A percentile compares a stretch with the other conserved stretches of the same genome.
These are phyloP conservation scores for Theocolax elegans DNA, from an alignment of 1,140 invertebrate species.

Conservation along the genomic window DNA sequence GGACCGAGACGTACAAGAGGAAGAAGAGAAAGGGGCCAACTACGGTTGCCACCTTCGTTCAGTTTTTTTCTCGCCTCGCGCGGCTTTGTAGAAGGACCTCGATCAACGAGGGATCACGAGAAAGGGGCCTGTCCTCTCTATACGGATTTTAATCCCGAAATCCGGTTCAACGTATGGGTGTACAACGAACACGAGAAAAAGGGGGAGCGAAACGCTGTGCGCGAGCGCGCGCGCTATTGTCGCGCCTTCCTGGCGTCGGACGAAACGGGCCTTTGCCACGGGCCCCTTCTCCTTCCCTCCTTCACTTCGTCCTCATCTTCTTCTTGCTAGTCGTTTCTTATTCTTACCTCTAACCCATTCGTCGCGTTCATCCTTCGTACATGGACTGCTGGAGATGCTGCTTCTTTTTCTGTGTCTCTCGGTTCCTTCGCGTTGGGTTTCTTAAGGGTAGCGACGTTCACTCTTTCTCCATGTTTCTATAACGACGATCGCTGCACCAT, in stretches of 20 bases:
- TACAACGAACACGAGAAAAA: not conserved
- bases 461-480: too few species aligned
- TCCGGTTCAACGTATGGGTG: slow-evolving; percentile 52
- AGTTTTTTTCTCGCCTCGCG: slow-evolving; percentile 42
- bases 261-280: slow-evolving; percentile 36
- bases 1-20: too few species aligned
- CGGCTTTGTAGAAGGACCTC: not conserved
- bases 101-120: not conserved
- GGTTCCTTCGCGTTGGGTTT: not conserved
- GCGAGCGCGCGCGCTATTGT: slow-evolving; percentile 52
- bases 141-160: slow-evolving; percentile 55
- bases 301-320: not conserved
- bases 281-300: slow-evolving; percentile 31
- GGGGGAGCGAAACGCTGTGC: too few species aligned
- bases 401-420: not conserved
- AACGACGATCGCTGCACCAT: too few species aligned
- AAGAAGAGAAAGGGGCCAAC: too few species aligned
- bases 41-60: slow-evolving; percentile 28
- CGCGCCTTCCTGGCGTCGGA: slow-evolving; percentile 51
- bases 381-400: not conserved
- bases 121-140: not conserved
- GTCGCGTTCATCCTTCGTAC: slow-evolving; percentile 12
- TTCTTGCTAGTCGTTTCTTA: slow-evolving; percentile 20
- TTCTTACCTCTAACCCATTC: slow-evolving; percentile 42
- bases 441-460: not conserved